Conservation (phyloP, 2,797 vertebrate species). For the Huso huso region DNA sequence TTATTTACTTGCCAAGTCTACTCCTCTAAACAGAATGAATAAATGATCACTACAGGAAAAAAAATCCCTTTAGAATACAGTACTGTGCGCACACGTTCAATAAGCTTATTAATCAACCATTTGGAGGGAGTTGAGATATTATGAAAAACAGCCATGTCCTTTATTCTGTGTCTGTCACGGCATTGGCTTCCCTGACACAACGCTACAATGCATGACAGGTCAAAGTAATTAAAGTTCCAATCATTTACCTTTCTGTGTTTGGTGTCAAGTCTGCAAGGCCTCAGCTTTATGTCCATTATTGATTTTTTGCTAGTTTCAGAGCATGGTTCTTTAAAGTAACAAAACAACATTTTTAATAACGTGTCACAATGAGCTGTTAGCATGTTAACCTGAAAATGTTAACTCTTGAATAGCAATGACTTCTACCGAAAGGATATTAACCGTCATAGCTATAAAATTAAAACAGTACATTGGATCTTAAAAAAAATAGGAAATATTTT, state of each 20-base stretch:
- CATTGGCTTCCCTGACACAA: conserved; percentile 75
- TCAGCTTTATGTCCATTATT: conserved; percentile 68
- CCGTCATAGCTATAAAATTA: too few species aligned
- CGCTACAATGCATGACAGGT: conserved; percentile 81
- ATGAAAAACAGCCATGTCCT: conserved; percentile 68
- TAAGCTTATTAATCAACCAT: conserved; percentile 69
- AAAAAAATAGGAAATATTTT: too few species aligned
- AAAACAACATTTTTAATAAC: conserved; percentile 48
- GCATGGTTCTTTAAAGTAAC: conserved; percentile 33
- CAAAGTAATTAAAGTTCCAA: conserved; percentile 95
- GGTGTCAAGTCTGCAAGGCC: conserved; percentile 69
- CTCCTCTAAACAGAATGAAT: conserved; percentile 45
- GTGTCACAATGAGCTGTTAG: conserved; percentile 46
- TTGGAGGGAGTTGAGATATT: conserved; percentile 71
- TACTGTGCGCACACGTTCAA: conserved; percentile 37
- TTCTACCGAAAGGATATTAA: too few species aligned
- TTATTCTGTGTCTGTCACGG: conserved; percentile 74
- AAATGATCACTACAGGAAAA: conserved; percentile 41
- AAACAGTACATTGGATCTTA: too few species aligned
- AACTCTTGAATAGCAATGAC: conserved; percentile 43
- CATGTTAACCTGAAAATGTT: conserved; percentile 50
- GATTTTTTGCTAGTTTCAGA: conserved; percentile 41
- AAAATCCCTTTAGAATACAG: conserved; percentile 29
- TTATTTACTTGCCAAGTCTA: too few species aligned
- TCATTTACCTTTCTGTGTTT: conserved; percentile 86